These are phyloP conservation scores for Psilanteris sp. DNA, from an alignment of 1,140 invertebrate genomes.

Conservation along the genomic window DNA sequence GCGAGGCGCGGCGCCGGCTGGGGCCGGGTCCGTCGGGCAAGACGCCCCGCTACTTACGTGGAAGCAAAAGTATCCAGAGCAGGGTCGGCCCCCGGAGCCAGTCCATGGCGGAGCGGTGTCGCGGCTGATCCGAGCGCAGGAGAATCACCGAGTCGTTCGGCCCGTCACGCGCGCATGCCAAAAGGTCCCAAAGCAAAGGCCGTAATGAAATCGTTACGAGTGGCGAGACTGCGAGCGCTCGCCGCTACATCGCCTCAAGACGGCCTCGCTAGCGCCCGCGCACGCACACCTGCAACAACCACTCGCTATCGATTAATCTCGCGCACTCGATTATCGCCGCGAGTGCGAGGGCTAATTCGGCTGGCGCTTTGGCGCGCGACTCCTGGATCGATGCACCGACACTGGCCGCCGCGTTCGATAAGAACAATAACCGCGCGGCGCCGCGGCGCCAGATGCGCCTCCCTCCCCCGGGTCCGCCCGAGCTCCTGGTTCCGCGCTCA, in stretches of 20 bases:
- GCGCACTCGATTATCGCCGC: conserved; percentile 48
- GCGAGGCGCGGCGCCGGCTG: too few species aligned
- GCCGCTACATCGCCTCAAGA: conserved; percentile 14
- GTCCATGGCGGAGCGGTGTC: conserved; percentile 23
- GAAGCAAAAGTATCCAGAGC: conserved; percentile 31
- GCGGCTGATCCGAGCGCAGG: conserved; percentile 12
- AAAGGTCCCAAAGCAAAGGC: conserved; percentile 24
- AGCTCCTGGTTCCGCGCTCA: too few species aligned
- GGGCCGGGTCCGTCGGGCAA: too few species aligned
- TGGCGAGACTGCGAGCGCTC: not conserved
- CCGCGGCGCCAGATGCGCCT: conserved; percentile 16
- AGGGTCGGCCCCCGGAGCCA: conserved; percentile 18
- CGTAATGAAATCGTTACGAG: conserved; percentile 36
- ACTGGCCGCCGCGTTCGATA: conserved; percentile 49
- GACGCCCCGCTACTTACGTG: too few species aligned
- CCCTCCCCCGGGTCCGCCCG: conserved; percentile 16
- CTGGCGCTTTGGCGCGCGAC: conserved; percentile 38
- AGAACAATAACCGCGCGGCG: conserved; percentile 28
- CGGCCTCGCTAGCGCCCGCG: conserved; percentile 5
- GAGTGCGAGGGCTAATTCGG: conserved; percentile 47
- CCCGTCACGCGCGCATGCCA: conserved; percentile 53
- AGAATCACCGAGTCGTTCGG: conserved; percentile 30
- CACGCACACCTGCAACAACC: conserved; percentile 38
- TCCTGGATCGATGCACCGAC: conserved; percentile 57
- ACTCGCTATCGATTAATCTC: conserved; percentile 54